phyloP scores from a whole-genome alignment of 2,113 vertebrate genomes.

The Todiramphus chloris region DNA sequence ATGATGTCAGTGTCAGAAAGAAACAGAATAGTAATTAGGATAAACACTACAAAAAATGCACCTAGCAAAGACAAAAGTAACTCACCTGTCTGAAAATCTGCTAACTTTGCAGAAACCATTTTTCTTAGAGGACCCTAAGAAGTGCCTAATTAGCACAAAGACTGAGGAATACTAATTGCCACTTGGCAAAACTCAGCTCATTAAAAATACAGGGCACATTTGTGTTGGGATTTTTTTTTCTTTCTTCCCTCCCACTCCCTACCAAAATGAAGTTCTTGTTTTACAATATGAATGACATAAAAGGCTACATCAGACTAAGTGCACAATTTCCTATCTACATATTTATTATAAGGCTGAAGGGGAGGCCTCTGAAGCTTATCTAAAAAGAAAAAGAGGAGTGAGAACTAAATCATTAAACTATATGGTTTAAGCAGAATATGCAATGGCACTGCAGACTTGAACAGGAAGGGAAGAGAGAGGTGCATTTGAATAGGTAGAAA shows the following conservation, averaged over 20 bases:
- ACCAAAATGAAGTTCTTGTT: not conserved
- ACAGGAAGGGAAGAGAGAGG: not conserved
- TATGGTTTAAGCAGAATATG: not conserved
- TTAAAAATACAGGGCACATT: not conserved
- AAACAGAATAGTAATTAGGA: not conserved
- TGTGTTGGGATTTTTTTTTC: fast-evolving
- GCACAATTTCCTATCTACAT: not conserved
- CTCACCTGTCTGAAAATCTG: constrained; percentile 2
- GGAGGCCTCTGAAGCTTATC: not conserved
- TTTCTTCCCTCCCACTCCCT: not conserved
- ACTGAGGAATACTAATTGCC: not conserved
- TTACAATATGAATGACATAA: not conserved
- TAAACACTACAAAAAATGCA: not conserved
- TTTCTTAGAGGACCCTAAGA: not conserved
- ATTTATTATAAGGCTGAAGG: not conserved
- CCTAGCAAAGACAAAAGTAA: not conserved
- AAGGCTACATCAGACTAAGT: not conserved
- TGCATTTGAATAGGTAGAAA: not conserved
- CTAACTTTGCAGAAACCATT: not conserved
- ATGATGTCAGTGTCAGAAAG: not conserved
- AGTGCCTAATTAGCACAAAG: not conserved
- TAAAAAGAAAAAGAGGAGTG: not conserved
- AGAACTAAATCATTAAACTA: not conserved
- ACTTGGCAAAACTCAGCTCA: constrained; percentile 7
- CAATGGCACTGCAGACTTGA: not conserved